phyloP scores from a whole-genome alignment of 1,140 invertebrate genomes.

The Phthorimaea operculella region DNA sequence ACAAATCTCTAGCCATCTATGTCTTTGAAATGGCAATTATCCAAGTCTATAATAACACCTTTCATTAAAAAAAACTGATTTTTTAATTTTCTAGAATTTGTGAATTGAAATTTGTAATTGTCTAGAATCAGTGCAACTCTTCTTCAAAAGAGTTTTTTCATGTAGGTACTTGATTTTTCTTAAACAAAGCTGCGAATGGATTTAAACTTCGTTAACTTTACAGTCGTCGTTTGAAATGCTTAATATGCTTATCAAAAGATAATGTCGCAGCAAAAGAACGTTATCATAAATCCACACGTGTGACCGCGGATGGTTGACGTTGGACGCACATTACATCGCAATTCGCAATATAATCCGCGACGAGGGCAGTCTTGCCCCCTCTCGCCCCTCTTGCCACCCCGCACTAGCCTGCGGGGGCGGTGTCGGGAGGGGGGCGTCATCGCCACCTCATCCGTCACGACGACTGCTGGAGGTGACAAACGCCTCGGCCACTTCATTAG shows the following conservation, averaged over 20 bases:
- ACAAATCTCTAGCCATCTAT: too few species aligned
- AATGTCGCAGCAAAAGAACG: not conserved
- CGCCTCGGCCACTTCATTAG: conserved; percentile 24
- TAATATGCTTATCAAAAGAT: not conserved
- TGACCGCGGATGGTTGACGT: not conserved
- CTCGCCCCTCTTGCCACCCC: conserved; percentile 5
- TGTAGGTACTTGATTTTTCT: too few species aligned
- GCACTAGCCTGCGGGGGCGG: conserved; percentile 7
- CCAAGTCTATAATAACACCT: too few species aligned
- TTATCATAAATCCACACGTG: not conserved
- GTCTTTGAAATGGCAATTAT: too few species aligned
- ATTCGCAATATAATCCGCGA: conserved; percentile 1
- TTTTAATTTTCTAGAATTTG: too few species aligned
- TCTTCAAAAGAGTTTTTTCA: too few species aligned
- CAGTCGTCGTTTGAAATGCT: too few species aligned
- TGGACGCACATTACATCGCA: not conserved
- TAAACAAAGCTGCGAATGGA: too few species aligned
- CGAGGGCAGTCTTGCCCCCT: not conserved
- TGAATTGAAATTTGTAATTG: too few species aligned
- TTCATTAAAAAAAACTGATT: too few species aligned
- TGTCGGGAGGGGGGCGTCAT: conserved; percentile 17
- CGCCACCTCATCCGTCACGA: conserved; percentile 32
- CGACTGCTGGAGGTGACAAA: conserved; percentile 33
- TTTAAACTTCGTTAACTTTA: too few species aligned
- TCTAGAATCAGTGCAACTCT: too few species aligned